Conservation (phyloP, 1,140 invertebrate genomes). For the Wiebesia pumilae region DNA sequence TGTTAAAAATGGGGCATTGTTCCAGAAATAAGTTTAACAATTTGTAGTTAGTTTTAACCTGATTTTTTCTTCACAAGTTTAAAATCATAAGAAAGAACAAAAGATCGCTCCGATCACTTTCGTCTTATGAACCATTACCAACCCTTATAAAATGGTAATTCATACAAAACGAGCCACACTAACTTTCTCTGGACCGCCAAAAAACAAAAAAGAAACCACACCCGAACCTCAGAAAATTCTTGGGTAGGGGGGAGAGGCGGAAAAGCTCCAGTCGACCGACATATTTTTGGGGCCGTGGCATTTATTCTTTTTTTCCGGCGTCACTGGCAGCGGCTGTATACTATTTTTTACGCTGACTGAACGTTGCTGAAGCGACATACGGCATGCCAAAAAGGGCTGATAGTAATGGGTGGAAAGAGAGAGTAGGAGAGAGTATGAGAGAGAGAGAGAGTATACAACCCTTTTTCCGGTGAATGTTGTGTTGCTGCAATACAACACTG, state of each 20-base stretch:
- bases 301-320: slow-evolving; percentile 17
- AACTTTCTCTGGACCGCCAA: slow-evolving; percentile 3
- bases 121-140: not conserved
- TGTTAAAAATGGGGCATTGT: too few species aligned
- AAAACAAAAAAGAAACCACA: slow-evolving; percentile 36
- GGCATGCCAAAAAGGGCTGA: slow-evolving; percentile 24
- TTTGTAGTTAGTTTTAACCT: not conserved
- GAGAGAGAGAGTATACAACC: not conserved
- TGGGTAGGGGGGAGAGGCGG: slow-evolving; percentile 6
- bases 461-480: not conserved
- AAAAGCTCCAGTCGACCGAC: not conserved
- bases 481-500: slow-evolving; percentile 4
- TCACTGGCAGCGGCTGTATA: slow-evolving; percentile 29
- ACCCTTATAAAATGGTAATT: slow-evolving; percentile 36
- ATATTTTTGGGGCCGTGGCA: not conserved
- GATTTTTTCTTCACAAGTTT: not conserved
- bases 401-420: slow-evolving; percentile 10
- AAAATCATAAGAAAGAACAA: not conserved
- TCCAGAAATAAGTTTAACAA: not conserved
- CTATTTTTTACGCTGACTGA: not conserved
- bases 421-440: slow-evolving; percentile 32
- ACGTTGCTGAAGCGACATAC: slow-evolving; percentile 44
- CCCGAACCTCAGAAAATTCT: slow-evolving; percentile 36
- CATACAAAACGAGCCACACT: slow-evolving; percentile 17
- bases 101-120: not conserved